Conservation (phyloP, 2,888 invertebrate species). For the Entomobrya proxima region DNA sequence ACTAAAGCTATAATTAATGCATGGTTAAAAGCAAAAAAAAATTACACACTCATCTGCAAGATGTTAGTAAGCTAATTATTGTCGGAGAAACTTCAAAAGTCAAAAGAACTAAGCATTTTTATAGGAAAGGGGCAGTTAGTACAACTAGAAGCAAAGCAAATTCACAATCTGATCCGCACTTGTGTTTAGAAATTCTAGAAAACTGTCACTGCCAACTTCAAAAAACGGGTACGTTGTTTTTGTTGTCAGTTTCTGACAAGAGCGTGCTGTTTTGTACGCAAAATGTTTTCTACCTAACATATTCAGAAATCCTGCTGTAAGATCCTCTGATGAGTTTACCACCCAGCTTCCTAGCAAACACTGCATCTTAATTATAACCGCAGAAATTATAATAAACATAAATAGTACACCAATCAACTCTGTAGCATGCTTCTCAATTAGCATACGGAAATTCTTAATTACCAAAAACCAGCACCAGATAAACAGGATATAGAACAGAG, state of each 20-base stretch:
- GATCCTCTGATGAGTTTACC: not conserved
- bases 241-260: not conserved
- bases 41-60: too few species aligned
- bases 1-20: too few species aligned
- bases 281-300: not conserved
- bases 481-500: not conserved
- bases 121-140: too few species aligned
- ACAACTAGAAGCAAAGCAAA: slow-evolving; percentile 23
- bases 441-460: not conserved
- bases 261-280: slow-evolving; percentile 3
- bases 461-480: not conserved
- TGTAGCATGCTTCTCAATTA: not conserved
- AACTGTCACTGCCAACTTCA: slow-evolving; percentile 1
- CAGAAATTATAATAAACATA: not conserved
- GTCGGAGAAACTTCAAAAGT: too few species aligned
- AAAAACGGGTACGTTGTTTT: slow-evolving; percentile 35
- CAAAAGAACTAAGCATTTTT: too few species aligned
- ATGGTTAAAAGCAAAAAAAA: too few species aligned
- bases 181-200: slow-evolving; percentile 24
- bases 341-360: not conserved
- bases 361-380: not conserved
- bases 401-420: slow-evolving; percentile 10
- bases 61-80: too few species aligned
- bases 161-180: slow-evolving; percentile 44
- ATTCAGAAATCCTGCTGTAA: not conserved